phyloP scores from a whole-genome alignment of 2,797 vertebrate genomes.

The Antrozous pallidus region DNA sequence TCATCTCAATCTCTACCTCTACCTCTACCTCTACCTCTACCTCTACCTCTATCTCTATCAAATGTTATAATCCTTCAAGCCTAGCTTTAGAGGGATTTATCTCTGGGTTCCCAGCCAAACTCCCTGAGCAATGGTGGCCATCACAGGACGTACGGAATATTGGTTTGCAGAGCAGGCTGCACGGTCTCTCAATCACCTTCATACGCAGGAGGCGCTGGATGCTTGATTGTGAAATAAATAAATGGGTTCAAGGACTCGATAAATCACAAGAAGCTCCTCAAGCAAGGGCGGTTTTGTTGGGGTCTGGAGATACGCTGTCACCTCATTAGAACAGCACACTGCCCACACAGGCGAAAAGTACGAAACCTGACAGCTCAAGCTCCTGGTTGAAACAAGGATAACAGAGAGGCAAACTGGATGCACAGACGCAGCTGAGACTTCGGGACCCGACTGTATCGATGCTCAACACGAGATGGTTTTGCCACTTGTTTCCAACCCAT shows the following conservation, averaged over 20 bases:
- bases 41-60: too few species aligned
- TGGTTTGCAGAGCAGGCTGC: neutral
- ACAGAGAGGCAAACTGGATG: rapidly evolving
- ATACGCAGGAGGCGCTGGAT: neutral
- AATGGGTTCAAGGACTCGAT: slow-evolving; percentile 12
- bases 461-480: neutral
- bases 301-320: neutral
- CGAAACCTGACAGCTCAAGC: neutral
- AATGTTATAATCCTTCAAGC: slow-evolving; percentile 16
- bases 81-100: neutral
- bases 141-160: neutral
- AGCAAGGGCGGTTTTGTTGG: neutral
- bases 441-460: neutral
- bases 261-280: neutral
- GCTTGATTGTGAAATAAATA: neutral
- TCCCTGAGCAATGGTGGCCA: neutral
- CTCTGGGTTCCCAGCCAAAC: neutral
- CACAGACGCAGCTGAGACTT: too few species aligned
- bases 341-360: neutral
- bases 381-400: neutral
- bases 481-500: neutral
- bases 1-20: too few species aligned
- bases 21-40: too few species aligned
- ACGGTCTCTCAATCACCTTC: neutral
- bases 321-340: neutral